phyloP scores from a whole-genome alignment of 2,797 vertebrate genomes.

The Poliocrania exsul region DNA sequence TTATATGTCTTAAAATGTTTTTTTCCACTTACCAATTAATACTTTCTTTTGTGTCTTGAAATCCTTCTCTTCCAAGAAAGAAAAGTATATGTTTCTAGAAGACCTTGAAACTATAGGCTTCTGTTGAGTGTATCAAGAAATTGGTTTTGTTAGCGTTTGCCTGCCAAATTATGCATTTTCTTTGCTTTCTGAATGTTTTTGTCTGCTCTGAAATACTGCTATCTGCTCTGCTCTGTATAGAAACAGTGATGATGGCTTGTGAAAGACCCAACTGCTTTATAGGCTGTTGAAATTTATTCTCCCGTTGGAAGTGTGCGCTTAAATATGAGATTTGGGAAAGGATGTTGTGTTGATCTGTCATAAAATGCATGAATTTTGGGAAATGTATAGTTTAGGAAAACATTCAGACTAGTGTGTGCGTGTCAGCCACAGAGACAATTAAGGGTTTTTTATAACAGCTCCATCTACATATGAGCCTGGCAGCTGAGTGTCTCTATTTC shows the following conservation, averaged over 20 bases:
- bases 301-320: not conserved
- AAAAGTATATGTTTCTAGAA: not conserved
- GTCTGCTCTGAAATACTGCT: not conserved
- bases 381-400: not conserved
- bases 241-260: not conserved
- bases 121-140: not conserved
- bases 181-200: slow-evolving; percentile 10
- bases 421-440: not conserved
- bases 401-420: not conserved
- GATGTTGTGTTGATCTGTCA: not conserved
- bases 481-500: not conserved
- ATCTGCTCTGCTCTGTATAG: not conserved
- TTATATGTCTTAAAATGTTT: not conserved
- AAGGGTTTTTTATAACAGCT: not conserved
- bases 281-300: not conserved
- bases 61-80: not conserved
- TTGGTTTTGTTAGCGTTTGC: not conserved
- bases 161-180: not conserved
- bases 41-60: not conserved
- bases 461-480: not conserved
- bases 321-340: not conserved
- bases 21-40: not conserved
- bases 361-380: not conserved
- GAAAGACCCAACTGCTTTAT: not conserved
- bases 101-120: not conserved